phyloP scores from a whole-genome alignment of 2,797 vertebrate species.

The Chloroceryle amazona region DNA sequence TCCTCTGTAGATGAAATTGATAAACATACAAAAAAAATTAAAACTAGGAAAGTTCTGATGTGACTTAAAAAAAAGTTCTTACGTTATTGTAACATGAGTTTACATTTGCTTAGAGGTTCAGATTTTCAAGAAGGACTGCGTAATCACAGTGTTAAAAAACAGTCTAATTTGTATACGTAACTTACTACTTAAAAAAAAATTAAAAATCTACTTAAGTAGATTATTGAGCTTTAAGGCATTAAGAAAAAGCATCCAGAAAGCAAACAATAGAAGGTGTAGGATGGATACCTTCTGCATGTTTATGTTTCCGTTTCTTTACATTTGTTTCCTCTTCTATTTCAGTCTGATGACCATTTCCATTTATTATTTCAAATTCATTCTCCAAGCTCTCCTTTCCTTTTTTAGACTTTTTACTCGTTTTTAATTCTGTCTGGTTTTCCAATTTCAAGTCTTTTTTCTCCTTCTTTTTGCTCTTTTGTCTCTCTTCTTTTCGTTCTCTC shows the following conservation, averaged over 20 bases:
- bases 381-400: constrained; percentile 11
- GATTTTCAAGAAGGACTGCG: neutral
- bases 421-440: constrained; percentile 55
- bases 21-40: neutral
- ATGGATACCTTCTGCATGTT: constrained; percentile 65
- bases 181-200: neutral
- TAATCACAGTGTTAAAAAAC: neutral
- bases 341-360: neutral
- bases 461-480: constrained; percentile 86
- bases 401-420: constrained; percentile 75
- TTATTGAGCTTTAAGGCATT: neutral
- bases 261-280: neutral
- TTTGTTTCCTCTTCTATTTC: neutral
- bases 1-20: constrained; percentile 70
- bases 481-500: constrained; percentile 82
- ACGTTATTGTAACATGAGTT: neutral
- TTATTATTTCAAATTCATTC: constrained; percentile 28
- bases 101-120: neutral
- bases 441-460: constrained; percentile 81
- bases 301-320: constrained; percentile 65
- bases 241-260: neutral
- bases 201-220: neutral
- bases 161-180: neutral
- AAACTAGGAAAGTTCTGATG: neutral
- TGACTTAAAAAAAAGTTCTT: neutral